phyloP scores from a whole-genome alignment of 2,113 vertebrate species.

The Malurus melanocephalus region DNA sequence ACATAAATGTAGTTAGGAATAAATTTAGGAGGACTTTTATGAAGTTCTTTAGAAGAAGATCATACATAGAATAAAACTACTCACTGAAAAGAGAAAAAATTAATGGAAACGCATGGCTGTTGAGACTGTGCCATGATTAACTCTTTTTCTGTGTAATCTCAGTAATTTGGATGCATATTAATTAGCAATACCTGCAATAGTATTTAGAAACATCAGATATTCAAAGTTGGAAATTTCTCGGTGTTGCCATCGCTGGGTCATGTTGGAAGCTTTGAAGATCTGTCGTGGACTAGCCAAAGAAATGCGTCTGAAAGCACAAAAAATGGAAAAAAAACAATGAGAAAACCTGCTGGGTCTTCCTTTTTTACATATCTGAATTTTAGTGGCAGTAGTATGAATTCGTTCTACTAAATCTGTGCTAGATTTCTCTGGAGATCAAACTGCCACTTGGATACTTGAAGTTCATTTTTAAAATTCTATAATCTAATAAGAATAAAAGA shows the following conservation, averaged over 20 bases:
- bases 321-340: neutral
- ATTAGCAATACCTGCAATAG: conserved; percentile 83
- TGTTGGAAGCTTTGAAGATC: conserved; percentile 94
- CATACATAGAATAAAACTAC: neutral
- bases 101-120: neutral
- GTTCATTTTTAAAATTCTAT: conserved; percentile 1
- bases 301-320: conserved; percentile 79
- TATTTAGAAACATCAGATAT: conserved; percentile 96
- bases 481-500: conserved; percentile 20
- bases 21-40: neutral
- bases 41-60: neutral
- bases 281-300: conserved; percentile 92
- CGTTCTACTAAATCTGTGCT: neutral
- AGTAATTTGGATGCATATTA: neutral
- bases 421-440: neutral
- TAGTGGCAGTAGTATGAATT: neutral
- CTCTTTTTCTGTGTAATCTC: neutral
- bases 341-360: neutral
- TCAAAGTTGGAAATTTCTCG: conserved; percentile 97
- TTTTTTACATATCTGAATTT: neutral
- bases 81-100: neutral
- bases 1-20: neutral
- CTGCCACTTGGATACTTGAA: neutral
- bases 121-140: neutral
- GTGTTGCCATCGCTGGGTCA: conserved; percentile 96